These are phyloP conservation scores for Malurus leucopterus DNA, from an alignment of 2,797 vertebrate genomes.

Conservation along the genomic window DNA sequence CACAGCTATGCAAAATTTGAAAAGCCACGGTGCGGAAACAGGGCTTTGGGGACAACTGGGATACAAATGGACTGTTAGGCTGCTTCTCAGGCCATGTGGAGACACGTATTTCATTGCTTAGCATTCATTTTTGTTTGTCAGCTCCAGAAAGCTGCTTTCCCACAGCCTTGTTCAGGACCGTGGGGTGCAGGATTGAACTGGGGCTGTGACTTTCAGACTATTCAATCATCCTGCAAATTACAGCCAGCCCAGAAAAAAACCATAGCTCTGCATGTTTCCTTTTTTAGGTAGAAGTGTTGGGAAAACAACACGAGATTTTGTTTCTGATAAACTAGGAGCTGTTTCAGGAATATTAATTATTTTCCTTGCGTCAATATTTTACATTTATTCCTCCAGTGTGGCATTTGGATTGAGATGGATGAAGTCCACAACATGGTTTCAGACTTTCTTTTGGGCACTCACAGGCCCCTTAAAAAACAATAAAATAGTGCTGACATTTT, in stretches of 20 bases:
- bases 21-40: not conserved
- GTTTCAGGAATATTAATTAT: slow-evolving; percentile 32
- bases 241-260: slow-evolving; percentile 26
- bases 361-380: slow-evolving; percentile 14
- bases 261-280: slow-evolving; percentile 9
- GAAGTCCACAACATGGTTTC: not conserved
- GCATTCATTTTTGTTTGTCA: not conserved
- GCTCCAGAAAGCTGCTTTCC: slow-evolving; percentile 44
- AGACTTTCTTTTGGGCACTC: not conserved
- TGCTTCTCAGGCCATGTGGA: not conserved
- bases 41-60: slow-evolving; percentile 7
- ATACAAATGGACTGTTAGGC: slow-evolving; percentile 27
- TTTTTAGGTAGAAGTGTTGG: slow-evolving; percentile 50
- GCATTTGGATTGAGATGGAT: not conserved
- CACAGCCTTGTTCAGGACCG: not conserved
- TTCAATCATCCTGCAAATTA: slow-evolving; percentile 42
- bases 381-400: not conserved
- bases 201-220: slow-evolving; percentile 35
- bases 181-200: slow-evolving; percentile 26
- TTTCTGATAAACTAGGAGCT: slow-evolving; percentile 34
- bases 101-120: not conserved
- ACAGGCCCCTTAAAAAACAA: not conserved
- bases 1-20: not conserved
- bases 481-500: not conserved
- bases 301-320: slow-evolving; percentile 42